Percentiles rank a stretch among this genome's conserved stretches.
phyloP scores from a whole-genome alignment of 1,140 invertebrate genomes.

The Pachypsylla venusta region DNA sequence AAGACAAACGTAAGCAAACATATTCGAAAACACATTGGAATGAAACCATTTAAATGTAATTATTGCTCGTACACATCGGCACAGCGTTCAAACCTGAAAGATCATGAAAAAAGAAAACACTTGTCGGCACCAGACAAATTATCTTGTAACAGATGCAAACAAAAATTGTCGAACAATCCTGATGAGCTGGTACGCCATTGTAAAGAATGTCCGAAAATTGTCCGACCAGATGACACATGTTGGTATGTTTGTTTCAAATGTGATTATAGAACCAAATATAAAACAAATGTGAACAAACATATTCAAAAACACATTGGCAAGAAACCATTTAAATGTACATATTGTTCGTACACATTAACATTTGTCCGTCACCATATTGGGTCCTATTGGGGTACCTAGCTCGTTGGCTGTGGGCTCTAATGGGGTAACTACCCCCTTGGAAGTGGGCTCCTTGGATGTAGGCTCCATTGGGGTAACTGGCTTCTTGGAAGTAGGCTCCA shows the following conservation, averaged over 20 bases:
- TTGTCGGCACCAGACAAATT: no score
- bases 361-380: no score
- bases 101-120: no score
- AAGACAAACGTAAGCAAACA: constrained; percentile 38
- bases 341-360: no score
- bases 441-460: no score
- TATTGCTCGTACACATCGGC: not conserved
- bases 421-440: no score
- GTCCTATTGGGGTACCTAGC: no score
- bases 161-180: not conserved
- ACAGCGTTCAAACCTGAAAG: no score
- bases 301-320: not conserved
- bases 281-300: not conserved
- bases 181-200: not conserved
- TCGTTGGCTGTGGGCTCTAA: no score
- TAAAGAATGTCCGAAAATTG: not conserved
- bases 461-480: no score
- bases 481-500: no score
- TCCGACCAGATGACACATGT: not conserved
- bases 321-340: not conserved
- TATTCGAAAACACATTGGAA: constrained; percentile 39
- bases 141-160: not conserved
- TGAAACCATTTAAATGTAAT: constrained; percentile 42
- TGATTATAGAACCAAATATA: not conserved
- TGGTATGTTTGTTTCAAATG: not conserved